Base-by-base conservation (phyloP, 2,888 invertebrate genomes). In the Eupithecia vulgata region DNA sequence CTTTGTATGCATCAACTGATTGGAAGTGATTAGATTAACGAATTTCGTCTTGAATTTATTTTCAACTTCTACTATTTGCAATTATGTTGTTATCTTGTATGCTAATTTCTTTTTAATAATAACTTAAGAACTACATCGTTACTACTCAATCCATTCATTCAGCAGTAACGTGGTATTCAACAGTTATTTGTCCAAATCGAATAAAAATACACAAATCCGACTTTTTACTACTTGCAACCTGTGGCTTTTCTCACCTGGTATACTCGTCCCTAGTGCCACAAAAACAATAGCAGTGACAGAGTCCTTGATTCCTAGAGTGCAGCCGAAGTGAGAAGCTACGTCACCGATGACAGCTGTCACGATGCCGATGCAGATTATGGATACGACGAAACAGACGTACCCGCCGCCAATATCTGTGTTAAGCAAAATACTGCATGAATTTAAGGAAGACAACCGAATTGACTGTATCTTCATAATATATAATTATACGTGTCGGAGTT, bases 261-360 rank as follows among this genome's bases (percentile, higher is more conserved):
- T 97, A 94, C 99, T 99, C 78, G 99, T 99, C 81, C 99, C 99
- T 79, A 99, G 95, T 15, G 99, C 99, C 30, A 99, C 99, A 89
- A 99, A 98, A 61, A 98, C 97, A 84, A 99, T 98, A 82, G 99
- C 99, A 67, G 99, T 99, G 79, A 99, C 98, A 8, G 98, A 97
- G 91, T 99, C 99, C 93, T 98, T 97, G 85, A 99, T 97, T 81
- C 99, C 99, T 71, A 99, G 96, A 37, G 99, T 99, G 91, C 99
- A 99, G 79, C 99, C 99, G 89, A 99, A 99, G 93, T 98, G 98
- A 1, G 99, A 97, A 5, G 99, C 99, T 65, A 99, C 96, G 92
- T 99, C 99, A 30, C 99, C 99, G 84, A 99, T 99, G 80, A 99
- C 91, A 1, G 99, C 99, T 8, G 99, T 99, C 82, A 99, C 97